Evolutionary conservation across 2,797 vertebrate genomes (phyloP), one percentile per base, ranked within the genome.

Genomic region (Dallia pectoralis): DNA sequence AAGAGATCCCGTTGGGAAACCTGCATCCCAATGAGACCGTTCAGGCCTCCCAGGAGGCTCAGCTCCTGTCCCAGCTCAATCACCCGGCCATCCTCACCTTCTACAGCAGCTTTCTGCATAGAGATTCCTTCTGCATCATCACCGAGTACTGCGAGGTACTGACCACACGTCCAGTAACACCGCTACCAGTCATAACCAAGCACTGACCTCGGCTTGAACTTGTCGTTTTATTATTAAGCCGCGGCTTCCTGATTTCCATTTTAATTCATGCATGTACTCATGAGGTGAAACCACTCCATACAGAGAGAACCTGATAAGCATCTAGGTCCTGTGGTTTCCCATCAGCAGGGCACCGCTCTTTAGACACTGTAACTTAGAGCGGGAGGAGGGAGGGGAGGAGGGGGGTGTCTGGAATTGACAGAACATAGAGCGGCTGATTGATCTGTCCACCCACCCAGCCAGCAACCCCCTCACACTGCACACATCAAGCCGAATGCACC

Each of bases 81-180:
- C 94, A 96, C 74, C 95, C 95, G 25, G 80, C 93, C 84, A 95
- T 96, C 79, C 92, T 96, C 74, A 93, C 91, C 81, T 96, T 95
- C 91, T 87, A 94, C 73, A 86, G 87, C 72, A 96, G 94, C 85
- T 96, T 96, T 84, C 83, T 96, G 87, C 93, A 96, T 74, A 87
- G 62, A 80, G 89, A 91, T n/a, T 85, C 81, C 79, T 96, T 96
- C 91, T 96, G 93, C 82, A 96, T 96, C 76, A 89, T 96, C 81
- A 96, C 94, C 0, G 95, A 96, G 73, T 95, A 93, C 84, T 96
- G 95, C 49, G 94, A 96, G 94, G 95, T 96, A 44, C 40, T 9
- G 2, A 4, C 7, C 1, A 44, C 40, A 44, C 40, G 12, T 4
- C 95, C 63, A 53, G n/a, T 3, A 51, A 19, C 16, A 19, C 16